Evolutionary conservation across 2,113 vertebrate genomes (phyloP).

Genomic region (Gambusia holbrooki): DNA sequence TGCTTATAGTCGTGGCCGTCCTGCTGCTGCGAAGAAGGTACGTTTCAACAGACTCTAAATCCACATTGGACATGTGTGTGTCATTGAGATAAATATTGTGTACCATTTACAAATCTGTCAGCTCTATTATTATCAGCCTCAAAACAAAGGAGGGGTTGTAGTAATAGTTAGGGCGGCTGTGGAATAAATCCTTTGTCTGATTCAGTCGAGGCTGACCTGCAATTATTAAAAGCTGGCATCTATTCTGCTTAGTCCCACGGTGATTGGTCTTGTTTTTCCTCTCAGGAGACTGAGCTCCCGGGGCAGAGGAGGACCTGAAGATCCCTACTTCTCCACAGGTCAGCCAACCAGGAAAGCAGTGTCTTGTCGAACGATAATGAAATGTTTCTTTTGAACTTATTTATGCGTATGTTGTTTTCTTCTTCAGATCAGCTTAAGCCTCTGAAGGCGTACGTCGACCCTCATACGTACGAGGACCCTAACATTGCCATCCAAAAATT

Average conservation of each 20-base stretch:
- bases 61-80: slow-evolving; percentile 44
- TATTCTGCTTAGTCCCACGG: slow-evolving; percentile 32
- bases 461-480: slow-evolving; percentile 97
- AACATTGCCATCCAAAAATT: slow-evolving; percentile 96
- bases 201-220: slow-evolving; percentile 44
- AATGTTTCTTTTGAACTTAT: background rate
- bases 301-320: slow-evolving; percentile 84
- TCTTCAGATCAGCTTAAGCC: slow-evolving; percentile 91
- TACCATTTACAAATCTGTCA: slow-evolving; percentile 15
- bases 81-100: slow-evolving; percentile 58
- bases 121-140: slow-evolving; percentile 56
- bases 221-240: slow-evolving; percentile 48
- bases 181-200: slow-evolving; percentile 49
- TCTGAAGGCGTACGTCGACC: slow-evolving; percentile 94
- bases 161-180: slow-evolving; percentile 45
- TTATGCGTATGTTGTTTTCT: slow-evolving; percentile 9
- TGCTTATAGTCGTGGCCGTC: slow-evolving; percentile 77
- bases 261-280: slow-evolving; percentile 53
- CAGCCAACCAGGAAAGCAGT: slow-evolving; percentile 30
- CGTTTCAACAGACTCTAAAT: slow-evolving; percentile 33
- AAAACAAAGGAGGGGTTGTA: slow-evolving; percentile 47
- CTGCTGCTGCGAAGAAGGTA: slow-evolving; percentile 85
- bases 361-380: background rate
- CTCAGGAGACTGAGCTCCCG: slow-evolving; percentile 82
- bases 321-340: slow-evolving; percentile 93